Percentiles rank a stretch among this genome's conserved stretches.
Evolutionary conservation across 2,113 vertebrate species (phyloP).

Genomic region (Aspiorhynchus laticeps): DNA sequence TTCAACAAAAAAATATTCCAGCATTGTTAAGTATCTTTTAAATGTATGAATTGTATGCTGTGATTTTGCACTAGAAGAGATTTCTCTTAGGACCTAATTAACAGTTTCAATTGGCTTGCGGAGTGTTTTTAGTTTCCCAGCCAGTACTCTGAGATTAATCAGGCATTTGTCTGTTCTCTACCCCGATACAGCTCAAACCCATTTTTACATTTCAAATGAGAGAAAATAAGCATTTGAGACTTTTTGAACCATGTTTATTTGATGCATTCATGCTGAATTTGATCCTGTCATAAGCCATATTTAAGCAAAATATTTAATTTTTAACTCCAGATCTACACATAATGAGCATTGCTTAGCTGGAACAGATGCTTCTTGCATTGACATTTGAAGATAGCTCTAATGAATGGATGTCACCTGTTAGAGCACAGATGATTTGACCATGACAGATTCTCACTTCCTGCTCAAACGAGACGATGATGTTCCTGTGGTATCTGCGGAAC

Average conservation of each 20-base stretch:
- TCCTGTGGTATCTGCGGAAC: slow-evolving; percentile 2
- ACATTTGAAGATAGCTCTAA: slow-evolving; percentile 11
- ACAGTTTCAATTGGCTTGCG: slow-evolving; percentile 61
- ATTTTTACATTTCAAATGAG: slow-evolving; percentile 39
- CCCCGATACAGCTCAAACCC: slow-evolving; percentile 40
- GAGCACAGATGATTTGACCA: slow-evolving; percentile 5
- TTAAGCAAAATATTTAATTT: neutral
- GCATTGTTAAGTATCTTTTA: slow-evolving; percentile 70
- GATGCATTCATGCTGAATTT: neutral
- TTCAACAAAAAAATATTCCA: slow-evolving; percentile 54
- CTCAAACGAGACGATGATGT: neutral
- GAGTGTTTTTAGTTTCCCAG: slow-evolving; percentile 54
- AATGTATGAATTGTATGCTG: slow-evolving; percentile 70
- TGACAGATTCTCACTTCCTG: slow-evolving; percentile 13
- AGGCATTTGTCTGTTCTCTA: slow-evolving; percentile 9
- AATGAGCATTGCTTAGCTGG: neutral
- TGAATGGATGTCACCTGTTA: neutral
- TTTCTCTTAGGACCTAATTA: slow-evolving; percentile 79
- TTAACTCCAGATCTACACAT: neutral
- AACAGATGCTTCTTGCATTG: neutral
- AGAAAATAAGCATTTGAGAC: neutral
- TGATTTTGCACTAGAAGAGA: slow-evolving; percentile 68
- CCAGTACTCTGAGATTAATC: slow-evolving; percentile 51
- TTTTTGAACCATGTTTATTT: slow-evolving; percentile 9
- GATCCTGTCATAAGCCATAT: neutral